phyloP scores from a whole-genome alignment of 2,888 invertebrate species.

The Melanostoma scalare region DNA sequence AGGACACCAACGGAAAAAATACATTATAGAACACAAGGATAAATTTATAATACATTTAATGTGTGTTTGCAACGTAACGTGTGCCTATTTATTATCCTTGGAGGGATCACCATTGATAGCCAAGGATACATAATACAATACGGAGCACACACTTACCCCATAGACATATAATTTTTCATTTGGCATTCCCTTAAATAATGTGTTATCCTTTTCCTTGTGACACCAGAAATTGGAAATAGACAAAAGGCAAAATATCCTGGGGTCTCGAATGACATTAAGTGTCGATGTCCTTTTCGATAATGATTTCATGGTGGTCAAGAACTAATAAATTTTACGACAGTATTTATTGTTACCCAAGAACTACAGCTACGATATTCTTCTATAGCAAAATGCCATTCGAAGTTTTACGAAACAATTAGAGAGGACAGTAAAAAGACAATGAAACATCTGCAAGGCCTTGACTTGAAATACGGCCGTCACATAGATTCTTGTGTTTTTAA shows the following conservation, averaged over 20 bases:
- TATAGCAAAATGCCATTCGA: slow-evolving; percentile 38
- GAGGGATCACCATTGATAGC: slow-evolving; percentile 62
- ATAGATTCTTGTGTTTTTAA: slow-evolving; percentile 26
- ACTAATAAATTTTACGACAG: slow-evolving; percentile 78
- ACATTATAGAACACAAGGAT: slow-evolving; percentile 49
- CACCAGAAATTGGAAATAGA: slow-evolving; percentile 44
- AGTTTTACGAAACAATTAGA: slow-evolving; percentile 60
- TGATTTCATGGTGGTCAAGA: slow-evolving; percentile 82
- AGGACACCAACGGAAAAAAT: slow-evolving; percentile 14
- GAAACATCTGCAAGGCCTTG: slow-evolving; percentile 63
- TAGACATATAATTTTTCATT: slow-evolving; percentile 65
- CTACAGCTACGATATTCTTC: not conserved
- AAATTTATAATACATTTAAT: slow-evolving; percentile 69
- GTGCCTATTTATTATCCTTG: slow-evolving; percentile 71
- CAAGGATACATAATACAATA: slow-evolving; percentile 9
- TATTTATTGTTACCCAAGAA: slow-evolving; percentile 49
- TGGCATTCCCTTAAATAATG: slow-evolving; percentile 5
- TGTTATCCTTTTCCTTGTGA: slow-evolving; percentile 33
- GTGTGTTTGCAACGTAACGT: slow-evolving; percentile 68
- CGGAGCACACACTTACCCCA: slow-evolving; percentile 41
- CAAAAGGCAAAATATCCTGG: slow-evolving; percentile 50
- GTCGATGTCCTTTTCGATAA: slow-evolving; percentile 75
- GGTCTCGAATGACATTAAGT: slow-evolving; percentile 66
- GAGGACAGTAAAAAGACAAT: slow-evolving; percentile 30
- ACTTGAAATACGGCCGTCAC: slow-evolving; percentile 13